Evolutionary conservation across 2,113 vertebrate species (phyloP).

Genomic region (Corythornis madagascariensis): DNA sequence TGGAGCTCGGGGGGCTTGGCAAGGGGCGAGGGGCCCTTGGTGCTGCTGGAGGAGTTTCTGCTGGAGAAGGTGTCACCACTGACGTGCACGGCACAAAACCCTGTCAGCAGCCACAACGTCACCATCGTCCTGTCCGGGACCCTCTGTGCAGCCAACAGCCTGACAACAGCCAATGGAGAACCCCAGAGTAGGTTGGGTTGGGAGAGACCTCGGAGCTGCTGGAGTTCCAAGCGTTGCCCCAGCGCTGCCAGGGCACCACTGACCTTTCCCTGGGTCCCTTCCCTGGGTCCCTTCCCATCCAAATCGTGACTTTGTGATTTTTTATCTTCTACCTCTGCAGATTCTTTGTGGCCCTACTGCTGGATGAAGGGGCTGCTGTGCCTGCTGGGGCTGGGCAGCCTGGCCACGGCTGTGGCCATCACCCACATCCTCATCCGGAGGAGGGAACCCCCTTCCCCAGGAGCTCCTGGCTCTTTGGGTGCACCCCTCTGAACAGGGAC

Average conservation of each 20-base stretch:
- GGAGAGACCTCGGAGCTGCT: no score
- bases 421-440: accelerated
- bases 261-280: no score
- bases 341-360: accelerated
- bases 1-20: accelerated
- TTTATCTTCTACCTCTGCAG: no score
- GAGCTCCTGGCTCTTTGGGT: accelerated
- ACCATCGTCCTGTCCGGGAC: accelerated
- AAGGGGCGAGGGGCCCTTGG: accelerated
- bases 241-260: no score
- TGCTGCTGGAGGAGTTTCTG: accelerated
- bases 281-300: no score
- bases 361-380: not conserved
- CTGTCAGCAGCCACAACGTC: not conserved
- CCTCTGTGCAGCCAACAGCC: not conserved
- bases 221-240: no score
- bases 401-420: accelerated
- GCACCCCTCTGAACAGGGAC: not conserved
- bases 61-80: accelerated
- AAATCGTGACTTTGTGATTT: no score
- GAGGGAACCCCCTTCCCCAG: accelerated
- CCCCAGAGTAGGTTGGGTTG: no score
- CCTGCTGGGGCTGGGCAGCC: not conserved
- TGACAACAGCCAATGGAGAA: no score
- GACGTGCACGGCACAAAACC: not conserved